Base-by-base conservation (phyloP, 2,888 invertebrate genomes). In the Gonocerus acuteangulatus region DNA sequence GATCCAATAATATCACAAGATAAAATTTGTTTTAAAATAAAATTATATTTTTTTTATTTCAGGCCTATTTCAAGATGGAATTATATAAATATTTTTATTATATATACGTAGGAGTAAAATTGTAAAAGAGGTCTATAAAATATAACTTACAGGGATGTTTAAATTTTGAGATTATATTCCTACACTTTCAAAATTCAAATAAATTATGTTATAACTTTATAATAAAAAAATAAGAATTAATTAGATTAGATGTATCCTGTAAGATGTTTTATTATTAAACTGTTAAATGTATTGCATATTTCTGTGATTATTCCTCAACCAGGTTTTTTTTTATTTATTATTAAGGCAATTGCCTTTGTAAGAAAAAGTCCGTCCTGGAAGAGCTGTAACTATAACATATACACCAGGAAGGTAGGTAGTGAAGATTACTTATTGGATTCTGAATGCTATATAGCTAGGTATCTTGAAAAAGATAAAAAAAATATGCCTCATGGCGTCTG, bases 261-360 rank as follows among this genome's bases (percentile, higher is more conserved):
- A 54, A 51, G 36, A 42, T 42, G 54, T 54, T 54, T 9, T 54
- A 54, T 36, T 15, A 54, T 54, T 54, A 54, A 54, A 54, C 23
- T 51, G 32, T 51, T 51, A 34, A 34, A 51, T 51, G n/a, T n/a
- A n/a, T n/a, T n/a, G n/a, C n/a, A n/a, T n/a, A n/a, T n/a, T n/a
- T n/a, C n/a, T n/a, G n/a, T n/a, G n/a, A n/a, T n/a, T n/a, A n/a
- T n/a, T n/a, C n/a, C n/a, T n/a, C n/a, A n/a, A n/a, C n/a, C n/a
- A n/a, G n/a, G n/a, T n/a, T n/a, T n/a, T n/a, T n/a, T n/a, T n/a
- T n/a, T n/a, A n/a, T n/a, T n/a, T n/a, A n/a, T n/a, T n/a, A n/a
- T n/a, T n/a, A n/a, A n/a, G n/a, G n/a, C n/a, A n/a, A n/a, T n/a
- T n/a, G n/a, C n/a, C n/a, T n/a, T n/a, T n/a, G n/a, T n/a, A n/a